Base-by-base conservation (phyloP, 2,888 invertebrate genomes). In the Nomada hirtipes region DNA sequence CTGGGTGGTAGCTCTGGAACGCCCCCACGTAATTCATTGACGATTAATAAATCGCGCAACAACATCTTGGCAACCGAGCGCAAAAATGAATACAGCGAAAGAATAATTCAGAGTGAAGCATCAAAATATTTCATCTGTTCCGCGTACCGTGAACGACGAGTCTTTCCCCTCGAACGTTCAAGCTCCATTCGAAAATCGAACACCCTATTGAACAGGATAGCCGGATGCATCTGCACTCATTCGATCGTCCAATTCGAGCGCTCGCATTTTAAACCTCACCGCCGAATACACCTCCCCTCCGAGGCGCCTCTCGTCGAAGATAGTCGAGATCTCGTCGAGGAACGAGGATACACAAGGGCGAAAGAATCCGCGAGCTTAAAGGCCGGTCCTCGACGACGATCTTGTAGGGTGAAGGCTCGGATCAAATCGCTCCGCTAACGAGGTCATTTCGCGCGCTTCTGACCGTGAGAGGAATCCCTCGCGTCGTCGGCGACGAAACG, bases 351-450 rank as follows among this genome's bases (percentile, higher is more conserved):
- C 55, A 7, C 47, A 7, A 15, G 23, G 42, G 18, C 44, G 72
- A 53, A 81, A 64, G 68, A 64, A 59, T 68, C 29, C 53, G 63
- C 63, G 61, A 9, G 57, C 65, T 61, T 42, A 57, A 70, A 76
- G 63, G 44, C 44, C 20, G 20, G 20, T 53, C 42, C 42, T 44
- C 60, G 36, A 53, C 29, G 59, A 18, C 18, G 29, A 20, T 10
- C 47, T 18, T 18, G 26, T 20, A 29, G 59, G 36, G 53, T 53
- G 64, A 74, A 80, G 59, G 47, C 60, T 11, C 29, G 81, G 73
- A 77, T 81, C 60, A 67, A 81, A 85, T 78, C 83, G 76, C 67
- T 65, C 61, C 15, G 63, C 81, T 85, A 85, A 85, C 84, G 83
- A 85, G 83, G 78, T 85, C 83, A 81, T 85, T 85, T 59, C 77